Conservation (phyloP, 2,888 invertebrate genomes). For the Toxonevra muliebris region DNA sequence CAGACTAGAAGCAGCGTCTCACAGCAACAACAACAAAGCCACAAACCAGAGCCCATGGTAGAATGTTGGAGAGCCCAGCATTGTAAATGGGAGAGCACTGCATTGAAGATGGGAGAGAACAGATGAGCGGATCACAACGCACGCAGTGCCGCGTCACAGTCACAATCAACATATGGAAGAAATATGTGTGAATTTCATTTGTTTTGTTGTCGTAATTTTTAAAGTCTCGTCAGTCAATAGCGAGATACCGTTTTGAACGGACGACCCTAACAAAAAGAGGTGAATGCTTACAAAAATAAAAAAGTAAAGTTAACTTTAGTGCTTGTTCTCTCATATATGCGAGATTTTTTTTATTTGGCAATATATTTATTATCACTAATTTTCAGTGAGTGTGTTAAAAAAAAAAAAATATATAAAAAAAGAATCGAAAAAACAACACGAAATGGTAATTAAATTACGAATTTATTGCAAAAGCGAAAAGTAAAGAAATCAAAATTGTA, state of each 20-base stretch:
- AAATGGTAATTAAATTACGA: slow-evolving; percentile 32
- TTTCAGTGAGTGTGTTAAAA: slow-evolving; percentile 12
- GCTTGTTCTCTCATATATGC: slow-evolving; percentile 8
- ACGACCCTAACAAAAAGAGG: slow-evolving; percentile 27
- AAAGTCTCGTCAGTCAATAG: slow-evolving; percentile 45
- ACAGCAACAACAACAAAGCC: too few relatives aligned
- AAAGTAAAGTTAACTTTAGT: slow-evolving; percentile 17
- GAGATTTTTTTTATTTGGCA: slow-evolving; percentile 6
- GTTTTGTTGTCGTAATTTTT: slow-evolving; percentile 28
- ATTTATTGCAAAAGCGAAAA: slow-evolving; percentile 27
- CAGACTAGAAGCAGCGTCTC: too few relatives aligned
- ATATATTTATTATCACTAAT: slow-evolving; percentile 11
- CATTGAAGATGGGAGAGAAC: too few relatives aligned
- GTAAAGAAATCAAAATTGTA: slow-evolving; percentile 22
- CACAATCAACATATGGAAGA: slow-evolving; percentile 39
- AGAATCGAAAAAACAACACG: slow-evolving; percentile 22
- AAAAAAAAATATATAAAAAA: slow-evolving; percentile 11
- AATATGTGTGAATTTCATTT: slow-evolving; percentile 19
- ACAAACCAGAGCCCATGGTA: too few relatives aligned
- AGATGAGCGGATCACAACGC: too few relatives aligned
- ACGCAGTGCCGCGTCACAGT: too few relatives aligned
- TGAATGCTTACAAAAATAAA: slow-evolving; percentile 16
- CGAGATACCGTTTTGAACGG: slow-evolving; percentile 49
- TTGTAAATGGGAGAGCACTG: too few relatives aligned
- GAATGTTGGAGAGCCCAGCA: too few relatives aligned